These are phyloP conservation scores for Tarsius wallacei DNA, from an alignment of 2,797 vertebrate species.

Conservation along the genomic window DNA sequence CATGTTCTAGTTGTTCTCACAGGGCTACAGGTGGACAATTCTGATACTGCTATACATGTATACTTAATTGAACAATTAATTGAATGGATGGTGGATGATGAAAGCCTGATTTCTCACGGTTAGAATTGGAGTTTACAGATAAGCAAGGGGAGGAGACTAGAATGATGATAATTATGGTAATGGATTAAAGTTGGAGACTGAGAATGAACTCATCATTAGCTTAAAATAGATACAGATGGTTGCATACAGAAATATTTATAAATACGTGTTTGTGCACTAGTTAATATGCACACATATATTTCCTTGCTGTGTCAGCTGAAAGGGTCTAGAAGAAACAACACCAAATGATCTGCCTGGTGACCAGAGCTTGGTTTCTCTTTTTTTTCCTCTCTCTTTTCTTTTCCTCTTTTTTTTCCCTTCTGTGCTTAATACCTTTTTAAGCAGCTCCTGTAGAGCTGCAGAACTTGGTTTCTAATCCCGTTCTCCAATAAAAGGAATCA, in stretches of 20 bases:
- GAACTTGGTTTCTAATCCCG: not conserved
- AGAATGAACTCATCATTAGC: not conserved
- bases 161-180: not conserved
- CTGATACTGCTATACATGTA: not conserved
- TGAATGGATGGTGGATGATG: not conserved
- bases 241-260: not conserved
- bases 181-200: not conserved
- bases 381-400: too few species aligned
- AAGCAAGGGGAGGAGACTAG: not conserved
- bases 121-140: not conserved
- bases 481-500: not conserved
- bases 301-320: not conserved
- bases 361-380: not conserved
- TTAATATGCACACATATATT: not conserved
- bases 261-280: not conserved
- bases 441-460: too few species aligned
- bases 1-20: not conserved
- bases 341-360: not conserved
- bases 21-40: not conserved
- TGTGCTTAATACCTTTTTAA: too few species aligned
- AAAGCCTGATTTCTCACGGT: not conserved
- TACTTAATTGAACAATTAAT: not conserved
- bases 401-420: not conserved
- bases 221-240: conserved; percentile 3
- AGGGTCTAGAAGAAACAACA: not conserved